phyloP scores from a whole-genome alignment of 2,797 vertebrate species.

The Xerus rutilus region DNA sequence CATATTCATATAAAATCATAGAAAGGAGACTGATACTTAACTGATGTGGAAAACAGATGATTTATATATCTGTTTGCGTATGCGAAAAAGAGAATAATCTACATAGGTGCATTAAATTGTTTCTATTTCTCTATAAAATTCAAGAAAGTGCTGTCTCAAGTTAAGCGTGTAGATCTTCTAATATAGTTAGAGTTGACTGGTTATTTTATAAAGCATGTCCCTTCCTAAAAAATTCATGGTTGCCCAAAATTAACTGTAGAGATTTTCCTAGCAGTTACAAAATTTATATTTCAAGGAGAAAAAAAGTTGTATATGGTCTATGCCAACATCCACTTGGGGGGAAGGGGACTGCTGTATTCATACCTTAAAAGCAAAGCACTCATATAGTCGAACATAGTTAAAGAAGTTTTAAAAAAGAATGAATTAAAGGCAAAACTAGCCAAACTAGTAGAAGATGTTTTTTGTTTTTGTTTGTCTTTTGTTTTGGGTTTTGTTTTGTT shows the following conservation, averaged over 20 bases:
- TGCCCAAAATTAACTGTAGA: constrained; percentile 12
- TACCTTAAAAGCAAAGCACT: constrained; percentile 25
- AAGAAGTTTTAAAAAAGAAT: constrained; percentile 21
- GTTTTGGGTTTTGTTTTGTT: too few relatives aligned
- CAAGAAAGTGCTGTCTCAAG: constrained; percentile 8
- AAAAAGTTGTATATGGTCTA: background rate
- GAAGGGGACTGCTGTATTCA: background rate
- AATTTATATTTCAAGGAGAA: constrained; percentile 42
- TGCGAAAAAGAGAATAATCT: background rate
- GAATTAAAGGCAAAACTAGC: constrained; percentile 7
- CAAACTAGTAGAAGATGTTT: background rate
- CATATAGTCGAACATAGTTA: constrained; percentile 14
- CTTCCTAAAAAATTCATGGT: background rate
- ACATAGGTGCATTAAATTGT: background rate
- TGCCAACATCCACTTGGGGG: background rate
- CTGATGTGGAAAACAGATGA: background rate
- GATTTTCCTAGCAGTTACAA: constrained; percentile 21
- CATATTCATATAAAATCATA: background rate
- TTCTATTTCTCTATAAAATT: constrained; percentile 56
- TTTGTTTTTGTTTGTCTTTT: too few relatives aligned
- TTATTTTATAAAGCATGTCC: constrained; percentile 4
- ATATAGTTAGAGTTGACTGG: background rate
- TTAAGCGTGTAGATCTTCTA: constrained; percentile 6
- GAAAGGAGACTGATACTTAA: background rate
- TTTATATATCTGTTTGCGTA: background rate